Base-by-base conservation (phyloP, 2,888 invertebrate genomes). In the Ennomos fuscantarius region DNA sequence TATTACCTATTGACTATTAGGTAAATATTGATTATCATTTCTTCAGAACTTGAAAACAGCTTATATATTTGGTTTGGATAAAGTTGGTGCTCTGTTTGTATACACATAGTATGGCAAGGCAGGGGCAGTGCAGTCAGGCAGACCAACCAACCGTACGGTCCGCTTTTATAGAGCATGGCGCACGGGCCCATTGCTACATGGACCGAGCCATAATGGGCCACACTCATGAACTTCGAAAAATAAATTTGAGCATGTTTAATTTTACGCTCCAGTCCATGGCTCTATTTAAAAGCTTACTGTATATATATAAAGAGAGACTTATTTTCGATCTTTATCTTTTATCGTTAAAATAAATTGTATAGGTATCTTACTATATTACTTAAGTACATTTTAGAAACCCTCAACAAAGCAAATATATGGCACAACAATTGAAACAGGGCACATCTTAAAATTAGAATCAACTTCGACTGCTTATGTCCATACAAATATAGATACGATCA, bases 401-500 rank as follows among this genome's bases (percentile, higher is more conserved):
- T 6, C 24, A 24, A 24, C 6, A 24, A 3, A 24, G 15, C 3
- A 15, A 15, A 3, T 24, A 78, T 84, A 74, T 79, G 82, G 77
- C 78, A 81, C 78, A 76, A 73, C 82, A 83, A 87, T 85, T 12
- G 10, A 33, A 43, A 43, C 72, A 86, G 85, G 84, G 85, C 88
- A 83, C 79, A 79, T 81, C 81, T 84, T 79, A 84, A 86, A 87
- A 87, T 87, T 83, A 87, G 82, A 75, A 74, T 75, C 31, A 73
- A 68, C 68, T 67, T 68, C 67, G 62, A 64, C 60, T 66, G 62
- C 70, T 40, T 41, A 34, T 2, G 9, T 34, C n/a, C 15, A 49
- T 34, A 34, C 24, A 34, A 48, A 49, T 41, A 34, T 13, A 49
- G 48, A 32, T 12, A 0, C 34, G 40, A 40, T 49, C 24, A 5